Conservation (phyloP, 1,140 invertebrate genomes). For the Adelges cooleyi region DNA sequence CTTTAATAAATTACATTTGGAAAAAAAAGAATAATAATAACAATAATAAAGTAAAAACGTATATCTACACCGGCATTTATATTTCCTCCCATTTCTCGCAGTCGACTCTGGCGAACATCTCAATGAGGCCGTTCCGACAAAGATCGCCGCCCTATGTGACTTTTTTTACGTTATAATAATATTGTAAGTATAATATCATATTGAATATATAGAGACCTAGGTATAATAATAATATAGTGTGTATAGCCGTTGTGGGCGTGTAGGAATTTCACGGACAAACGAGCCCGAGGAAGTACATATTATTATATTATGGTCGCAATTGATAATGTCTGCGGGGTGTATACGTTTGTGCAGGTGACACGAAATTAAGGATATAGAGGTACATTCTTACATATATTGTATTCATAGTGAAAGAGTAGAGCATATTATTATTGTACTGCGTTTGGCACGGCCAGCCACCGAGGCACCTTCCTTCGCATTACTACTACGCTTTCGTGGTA, state of each 20-base stretch:
- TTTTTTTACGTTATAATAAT: background rate
- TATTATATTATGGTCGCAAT: no score
- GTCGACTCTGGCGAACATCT: background rate
- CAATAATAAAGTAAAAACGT: background rate
- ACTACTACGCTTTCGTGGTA: no score
- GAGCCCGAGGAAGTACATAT: conserved; percentile 16
- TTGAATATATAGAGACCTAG: no score
- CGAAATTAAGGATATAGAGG: background rate
- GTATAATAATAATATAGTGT: no score
- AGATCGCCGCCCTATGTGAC: no score
- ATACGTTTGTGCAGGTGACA: background rate
- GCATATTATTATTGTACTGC: background rate
- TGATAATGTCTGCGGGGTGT: conserved; percentile 12
- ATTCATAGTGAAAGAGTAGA: background rate
- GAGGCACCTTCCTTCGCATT: no score
- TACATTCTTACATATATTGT: no score
- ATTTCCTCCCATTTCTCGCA: background rate
- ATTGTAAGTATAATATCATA: no score
- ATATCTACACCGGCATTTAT: background rate
- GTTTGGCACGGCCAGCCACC: no score
- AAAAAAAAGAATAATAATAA: background rate
- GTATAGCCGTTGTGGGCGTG: conserved; percentile 5
- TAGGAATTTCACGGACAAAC: conserved; percentile 22
- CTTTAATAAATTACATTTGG: conserved; percentile 14
- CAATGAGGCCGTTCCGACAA: background rate